Percentiles rank a stretch among this genome's conserved stretches.
phyloP scores from a whole-genome alignment of 2,888 invertebrate species.

The Drosophila ezoana region DNA sequence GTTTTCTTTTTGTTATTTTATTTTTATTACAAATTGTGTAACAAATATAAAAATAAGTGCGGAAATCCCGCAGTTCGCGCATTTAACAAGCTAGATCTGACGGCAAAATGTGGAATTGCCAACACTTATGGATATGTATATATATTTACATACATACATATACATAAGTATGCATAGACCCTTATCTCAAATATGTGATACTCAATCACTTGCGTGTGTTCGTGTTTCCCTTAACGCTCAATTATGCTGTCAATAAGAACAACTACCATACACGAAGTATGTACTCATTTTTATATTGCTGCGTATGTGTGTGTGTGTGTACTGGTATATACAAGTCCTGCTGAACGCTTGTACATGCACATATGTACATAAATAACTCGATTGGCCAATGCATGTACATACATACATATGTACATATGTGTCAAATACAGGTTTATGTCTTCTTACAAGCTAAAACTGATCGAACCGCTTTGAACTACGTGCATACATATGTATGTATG shows the following conservation, averaged over 20 bases:
- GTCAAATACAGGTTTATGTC: conserved; percentile 53
- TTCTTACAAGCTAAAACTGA: conserved; percentile 41
- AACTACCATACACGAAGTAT: neutral
- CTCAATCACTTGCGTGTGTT: conserved; percentile 22
- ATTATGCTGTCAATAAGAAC: conserved; percentile 32
- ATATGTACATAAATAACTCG: conserved; percentile 17
- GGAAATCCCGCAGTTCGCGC: neutral
- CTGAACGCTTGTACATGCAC: neutral
- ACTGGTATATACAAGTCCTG: conserved; percentile 18
- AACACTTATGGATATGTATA: neutral
- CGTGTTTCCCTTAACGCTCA: conserved; percentile 14
- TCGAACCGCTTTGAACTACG: conserved; percentile 45
- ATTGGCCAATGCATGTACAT: conserved; percentile 27
- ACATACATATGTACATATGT: neutral
- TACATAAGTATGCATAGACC: neutral
- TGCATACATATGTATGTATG: too few species aligned
- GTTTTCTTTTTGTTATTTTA: too few species aligned
- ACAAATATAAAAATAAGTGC: too few species aligned
- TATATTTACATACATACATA: neutral
- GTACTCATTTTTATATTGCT: neutral
- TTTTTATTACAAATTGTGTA: too few species aligned
- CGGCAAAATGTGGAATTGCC: neutral
- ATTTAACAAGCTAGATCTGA: neutral
- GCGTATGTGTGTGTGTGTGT: conserved; percentile 14
- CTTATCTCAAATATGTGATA: conserved; percentile 37